Conservation (phyloP, 2,797 vertebrate species). For the Hydrocynus forskahlii region DNA sequence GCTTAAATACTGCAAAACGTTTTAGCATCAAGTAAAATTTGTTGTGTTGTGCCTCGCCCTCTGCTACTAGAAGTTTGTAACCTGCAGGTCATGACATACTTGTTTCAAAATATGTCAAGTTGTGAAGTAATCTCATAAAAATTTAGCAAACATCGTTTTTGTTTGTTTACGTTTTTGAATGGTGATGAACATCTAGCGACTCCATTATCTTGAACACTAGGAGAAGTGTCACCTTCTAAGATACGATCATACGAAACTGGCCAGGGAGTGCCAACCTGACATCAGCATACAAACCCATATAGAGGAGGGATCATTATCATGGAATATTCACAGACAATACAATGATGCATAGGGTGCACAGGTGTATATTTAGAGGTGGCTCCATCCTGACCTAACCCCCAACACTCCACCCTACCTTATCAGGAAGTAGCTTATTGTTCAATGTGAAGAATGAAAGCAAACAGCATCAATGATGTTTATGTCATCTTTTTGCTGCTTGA, state of each 20-base stretch:
- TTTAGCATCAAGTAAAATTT: too few relatives aligned
- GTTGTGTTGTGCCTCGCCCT: too few relatives aligned
- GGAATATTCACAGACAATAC: constrained; percentile 6
- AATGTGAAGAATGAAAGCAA: constrained; percentile 59
- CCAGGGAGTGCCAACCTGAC: neutral
- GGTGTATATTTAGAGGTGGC: constrained; percentile 13
- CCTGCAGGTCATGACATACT: too few relatives aligned
- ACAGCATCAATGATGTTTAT: constrained; percentile 51
- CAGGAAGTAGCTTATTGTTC: constrained; percentile 60
- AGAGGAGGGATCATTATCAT: neutral
- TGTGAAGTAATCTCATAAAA: too few relatives aligned
- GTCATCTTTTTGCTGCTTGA: constrained; percentile 53
- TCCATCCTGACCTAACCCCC: constrained; percentile 6
- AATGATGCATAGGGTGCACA: neutral
- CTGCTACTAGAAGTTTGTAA: too few relatives aligned
- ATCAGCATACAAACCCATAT: neutral
- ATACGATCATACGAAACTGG: neutral
- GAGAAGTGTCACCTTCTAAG: too few relatives aligned
- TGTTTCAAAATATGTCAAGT: too few relatives aligned
- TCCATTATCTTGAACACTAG: neutral
- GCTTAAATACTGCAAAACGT: too few relatives aligned
- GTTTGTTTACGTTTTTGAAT: too few relatives aligned
- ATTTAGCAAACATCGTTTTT: too few relatives aligned
- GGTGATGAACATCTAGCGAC: neutral
- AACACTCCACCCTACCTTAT: constrained; percentile 21